A percentile compares a stretch with the other conserved stretches of the same genome.
These are phyloP conservation scores for Amphiprion ocellaris DNA, from an alignment of 2,113 vertebrate genomes.

Conservation along the genomic window DNA sequence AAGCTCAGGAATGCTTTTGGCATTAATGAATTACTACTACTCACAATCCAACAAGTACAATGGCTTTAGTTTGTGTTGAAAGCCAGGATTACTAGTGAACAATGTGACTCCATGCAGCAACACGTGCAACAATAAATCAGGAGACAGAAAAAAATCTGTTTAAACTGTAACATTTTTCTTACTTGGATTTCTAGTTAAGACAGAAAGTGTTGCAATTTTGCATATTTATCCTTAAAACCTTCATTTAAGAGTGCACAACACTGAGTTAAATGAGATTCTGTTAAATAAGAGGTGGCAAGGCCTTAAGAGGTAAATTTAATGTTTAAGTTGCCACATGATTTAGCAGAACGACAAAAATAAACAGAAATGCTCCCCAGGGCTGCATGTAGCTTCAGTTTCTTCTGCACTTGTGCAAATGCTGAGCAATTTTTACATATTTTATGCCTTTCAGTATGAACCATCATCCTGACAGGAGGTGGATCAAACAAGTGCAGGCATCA, in stretches of 20 bases:
- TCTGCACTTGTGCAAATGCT: not conserved
- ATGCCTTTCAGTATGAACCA: not conserved
- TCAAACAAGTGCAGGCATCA: not conserved
- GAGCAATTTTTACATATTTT: not conserved
- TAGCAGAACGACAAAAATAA: not conserved
- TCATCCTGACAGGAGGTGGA: not conserved
- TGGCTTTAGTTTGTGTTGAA: not conserved
- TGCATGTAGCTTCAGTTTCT: not conserved
- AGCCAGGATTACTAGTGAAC: not conserved
- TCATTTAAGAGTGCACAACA: too few relatives aligned
- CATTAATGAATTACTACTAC: not conserved
- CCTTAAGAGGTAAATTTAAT: too few relatives aligned
- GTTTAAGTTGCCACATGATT: not conserved
- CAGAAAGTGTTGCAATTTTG: too few relatives aligned
- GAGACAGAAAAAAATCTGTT: too few relatives aligned
- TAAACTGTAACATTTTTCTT: too few relatives aligned
- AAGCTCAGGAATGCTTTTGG: slow-evolving; percentile 2
- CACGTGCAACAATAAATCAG: not conserved
- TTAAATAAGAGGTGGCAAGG: too few relatives aligned
- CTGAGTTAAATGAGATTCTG: too few relatives aligned
- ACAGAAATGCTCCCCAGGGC: not conserved
- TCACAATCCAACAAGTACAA: not conserved
- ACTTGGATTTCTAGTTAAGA: too few relatives aligned
- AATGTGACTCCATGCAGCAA: not conserved
- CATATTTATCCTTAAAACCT: too few relatives aligned